Evolutionary conservation across 2,113 vertebrate species (phyloP).

Genomic region (western clawed frog (Xenopus tropicalis)): DNA sequence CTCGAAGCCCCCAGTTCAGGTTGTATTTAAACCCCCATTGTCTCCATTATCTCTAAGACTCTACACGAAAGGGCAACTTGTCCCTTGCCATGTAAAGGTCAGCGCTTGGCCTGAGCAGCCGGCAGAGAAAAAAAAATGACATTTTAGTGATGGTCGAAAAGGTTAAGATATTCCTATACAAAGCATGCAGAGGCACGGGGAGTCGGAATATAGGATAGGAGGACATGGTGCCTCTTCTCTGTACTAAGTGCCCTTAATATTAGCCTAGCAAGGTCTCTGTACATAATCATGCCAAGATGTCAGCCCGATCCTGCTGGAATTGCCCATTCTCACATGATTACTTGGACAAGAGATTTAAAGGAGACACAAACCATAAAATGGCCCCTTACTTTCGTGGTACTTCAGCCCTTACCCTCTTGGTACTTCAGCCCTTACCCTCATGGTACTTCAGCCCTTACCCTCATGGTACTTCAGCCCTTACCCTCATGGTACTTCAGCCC

Average conservation of each 20-base stretch:
- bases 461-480: too few species aligned
- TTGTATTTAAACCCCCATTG: constrained; percentile 14
- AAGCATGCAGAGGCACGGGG: constrained; percentile 61
- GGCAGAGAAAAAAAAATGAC: constrained; percentile 70
- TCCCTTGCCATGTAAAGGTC: constrained; percentile 39
- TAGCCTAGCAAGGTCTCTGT: too few species aligned
- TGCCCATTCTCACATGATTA: too few species aligned
- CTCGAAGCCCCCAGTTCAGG: neutral
- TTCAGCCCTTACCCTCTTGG: too few species aligned
- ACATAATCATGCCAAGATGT: too few species aligned
- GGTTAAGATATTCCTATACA: constrained; percentile 82
- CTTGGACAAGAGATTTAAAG: too few species aligned
- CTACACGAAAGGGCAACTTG: constrained; percentile 33
- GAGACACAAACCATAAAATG: too few species aligned
- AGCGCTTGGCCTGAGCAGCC: constrained; percentile 53
- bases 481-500: too few species aligned
- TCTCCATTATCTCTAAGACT: constrained; percentile 32
- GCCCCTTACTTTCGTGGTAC: too few species aligned
- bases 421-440: too few species aligned
- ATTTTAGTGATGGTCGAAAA: constrained; percentile 80
- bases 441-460: too few species aligned
- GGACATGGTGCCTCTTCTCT: constrained; percentile 18
- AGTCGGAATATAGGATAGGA: constrained; percentile 15
- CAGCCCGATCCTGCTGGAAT: too few species aligned
- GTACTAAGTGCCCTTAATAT: neutral